Evolutionary conservation across 2,113 vertebrate species (phyloP).

Genomic region (Heptranchias perlo): DNA sequence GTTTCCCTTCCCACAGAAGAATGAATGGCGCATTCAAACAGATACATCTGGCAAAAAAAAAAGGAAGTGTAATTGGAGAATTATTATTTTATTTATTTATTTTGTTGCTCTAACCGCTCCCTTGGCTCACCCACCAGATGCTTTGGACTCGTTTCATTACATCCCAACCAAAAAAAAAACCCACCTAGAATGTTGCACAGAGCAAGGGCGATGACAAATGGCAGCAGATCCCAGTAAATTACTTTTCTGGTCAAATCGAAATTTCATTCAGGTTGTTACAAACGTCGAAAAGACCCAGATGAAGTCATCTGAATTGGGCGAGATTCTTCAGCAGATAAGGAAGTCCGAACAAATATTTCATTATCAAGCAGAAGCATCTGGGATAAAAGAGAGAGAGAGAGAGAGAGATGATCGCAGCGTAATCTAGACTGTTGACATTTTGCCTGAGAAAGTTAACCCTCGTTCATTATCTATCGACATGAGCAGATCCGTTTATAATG

Average conservation of each 20-base stretch:
- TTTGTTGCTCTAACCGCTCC: not conserved
- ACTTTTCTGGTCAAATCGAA: constrained; percentile 99
- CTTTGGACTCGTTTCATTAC: constrained; percentile 99
- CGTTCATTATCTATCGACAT: constrained; percentile 99
- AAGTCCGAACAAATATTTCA: constrained; percentile 99
- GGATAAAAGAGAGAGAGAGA: constrained; percentile 71
- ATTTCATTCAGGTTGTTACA: constrained; percentile 99
- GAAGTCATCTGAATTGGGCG: constrained; percentile 99
- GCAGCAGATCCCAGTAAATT: constrained; percentile 99
- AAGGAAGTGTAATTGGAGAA: not conserved
- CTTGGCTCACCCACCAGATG: constrained; percentile 67
- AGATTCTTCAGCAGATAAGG: constrained; percentile 89
- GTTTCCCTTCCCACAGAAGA: constrained; percentile 43
- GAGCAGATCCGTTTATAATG: not conserved
- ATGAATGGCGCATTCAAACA: not conserved
- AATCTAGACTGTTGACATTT: constrained; percentile 99
- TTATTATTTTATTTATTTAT: constrained; percentile 14
- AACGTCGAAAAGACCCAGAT: constrained; percentile 72
- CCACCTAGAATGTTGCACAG: not conserved
- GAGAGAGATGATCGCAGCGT: constrained; percentile 99
- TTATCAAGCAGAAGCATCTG: constrained; percentile 63
- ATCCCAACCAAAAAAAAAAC: too few species aligned
- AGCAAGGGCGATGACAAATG: constrained; percentile 89
- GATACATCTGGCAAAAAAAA: not conserved
- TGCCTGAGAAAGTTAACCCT: constrained; percentile 99